Evolutionary conservation across 2,113 vertebrate species (phyloP).

Genomic region (Oxygymnocypris stewartii): DNA sequence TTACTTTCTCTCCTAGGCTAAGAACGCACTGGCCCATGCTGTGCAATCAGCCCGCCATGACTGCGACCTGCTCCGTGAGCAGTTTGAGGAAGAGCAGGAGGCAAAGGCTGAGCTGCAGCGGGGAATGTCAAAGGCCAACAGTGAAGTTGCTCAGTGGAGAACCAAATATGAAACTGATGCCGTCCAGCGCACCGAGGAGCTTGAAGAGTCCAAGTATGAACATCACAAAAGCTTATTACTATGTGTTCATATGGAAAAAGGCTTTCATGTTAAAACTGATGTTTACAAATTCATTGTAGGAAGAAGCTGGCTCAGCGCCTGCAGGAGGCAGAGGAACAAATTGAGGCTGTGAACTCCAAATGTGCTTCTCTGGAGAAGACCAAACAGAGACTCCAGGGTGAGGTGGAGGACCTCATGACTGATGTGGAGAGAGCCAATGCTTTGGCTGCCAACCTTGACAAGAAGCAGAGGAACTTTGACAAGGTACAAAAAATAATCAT

Average conservation of each 20-base stretch:
- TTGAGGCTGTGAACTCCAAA: slow-evolving; percentile 39
- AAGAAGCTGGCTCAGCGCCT: slow-evolving; percentile 33
- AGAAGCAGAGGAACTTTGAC: slow-evolving; percentile 22
- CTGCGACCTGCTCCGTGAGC: slow-evolving; percentile 73
- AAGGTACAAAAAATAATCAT: slow-evolving; percentile 3
- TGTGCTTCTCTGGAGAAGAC: slow-evolving; percentile 43
- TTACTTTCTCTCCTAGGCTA: neutral
- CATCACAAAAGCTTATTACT: neutral
- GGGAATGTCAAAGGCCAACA: slow-evolving; percentile 74
- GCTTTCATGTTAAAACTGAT: neutral
- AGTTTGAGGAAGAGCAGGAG: slow-evolving; percentile 75
- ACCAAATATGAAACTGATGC: slow-evolving; percentile 76
- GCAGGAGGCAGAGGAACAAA: slow-evolving; percentile 32
- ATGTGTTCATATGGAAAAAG: neutral
- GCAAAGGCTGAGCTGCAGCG: slow-evolving; percentile 72
- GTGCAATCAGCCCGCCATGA: slow-evolving; percentile 66
- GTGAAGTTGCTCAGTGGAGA: slow-evolving; percentile 76
- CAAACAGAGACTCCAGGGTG: slow-evolving; percentile 32
- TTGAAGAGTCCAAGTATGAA: slow-evolving; percentile 75
- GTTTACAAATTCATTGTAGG: neutral
- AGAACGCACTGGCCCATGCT: slow-evolving; percentile 33
- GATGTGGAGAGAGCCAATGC: slow-evolving; percentile 30
- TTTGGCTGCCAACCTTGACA: slow-evolving; percentile 16
- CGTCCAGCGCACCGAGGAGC: slow-evolving; percentile 73
- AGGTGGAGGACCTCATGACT: slow-evolving; percentile 37